phyloP scores from a whole-genome alignment of 2,797 vertebrate genomes.

The Lacerta viridis region DNA sequence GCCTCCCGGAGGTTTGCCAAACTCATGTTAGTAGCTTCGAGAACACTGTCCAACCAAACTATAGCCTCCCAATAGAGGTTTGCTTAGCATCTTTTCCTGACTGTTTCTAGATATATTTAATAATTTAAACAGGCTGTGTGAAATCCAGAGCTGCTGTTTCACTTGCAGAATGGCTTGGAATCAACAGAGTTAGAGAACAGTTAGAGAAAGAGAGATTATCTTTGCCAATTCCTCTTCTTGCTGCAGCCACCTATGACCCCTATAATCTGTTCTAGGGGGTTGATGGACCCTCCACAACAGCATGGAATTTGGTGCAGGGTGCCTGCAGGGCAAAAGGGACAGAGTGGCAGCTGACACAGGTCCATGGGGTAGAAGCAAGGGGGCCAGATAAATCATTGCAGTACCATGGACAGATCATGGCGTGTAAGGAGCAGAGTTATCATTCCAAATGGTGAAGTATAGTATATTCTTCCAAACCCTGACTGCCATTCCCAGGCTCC shows the following conservation, averaged over 20 bases:
- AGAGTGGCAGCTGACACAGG: neutral
- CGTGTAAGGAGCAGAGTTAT: neutral
- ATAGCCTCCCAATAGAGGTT: neutral
- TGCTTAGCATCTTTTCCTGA: neutral
- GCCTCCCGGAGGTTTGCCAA: too few relatives aligned
- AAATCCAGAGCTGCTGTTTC: neutral
- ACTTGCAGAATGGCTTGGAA: neutral
- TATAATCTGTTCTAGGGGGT: too few relatives aligned
- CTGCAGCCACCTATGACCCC: too few relatives aligned
- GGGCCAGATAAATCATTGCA: neutral
- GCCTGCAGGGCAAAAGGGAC: neutral
- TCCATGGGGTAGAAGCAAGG: neutral
- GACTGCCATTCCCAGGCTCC: too few relatives aligned
- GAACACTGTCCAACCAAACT: too few relatives aligned
- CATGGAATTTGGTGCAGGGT: too few relatives aligned
- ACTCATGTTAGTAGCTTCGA: too few relatives aligned
- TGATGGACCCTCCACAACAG: too few relatives aligned
- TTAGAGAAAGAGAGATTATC: too few relatives aligned
- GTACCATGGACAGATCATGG: slow-evolving; percentile 8
- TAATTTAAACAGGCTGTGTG: neutral
- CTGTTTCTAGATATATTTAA: slow-evolving; percentile 12
- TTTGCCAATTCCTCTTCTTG: too few relatives aligned
- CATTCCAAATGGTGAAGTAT: neutral
- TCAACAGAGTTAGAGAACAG: neutral
- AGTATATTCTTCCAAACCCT: too few relatives aligned